Evolutionary conservation across 2,797 vertebrate species (phyloP), one percentile per base, ranked within the genome.

Genomic region (Chrysocyon brachyurus): DNA sequence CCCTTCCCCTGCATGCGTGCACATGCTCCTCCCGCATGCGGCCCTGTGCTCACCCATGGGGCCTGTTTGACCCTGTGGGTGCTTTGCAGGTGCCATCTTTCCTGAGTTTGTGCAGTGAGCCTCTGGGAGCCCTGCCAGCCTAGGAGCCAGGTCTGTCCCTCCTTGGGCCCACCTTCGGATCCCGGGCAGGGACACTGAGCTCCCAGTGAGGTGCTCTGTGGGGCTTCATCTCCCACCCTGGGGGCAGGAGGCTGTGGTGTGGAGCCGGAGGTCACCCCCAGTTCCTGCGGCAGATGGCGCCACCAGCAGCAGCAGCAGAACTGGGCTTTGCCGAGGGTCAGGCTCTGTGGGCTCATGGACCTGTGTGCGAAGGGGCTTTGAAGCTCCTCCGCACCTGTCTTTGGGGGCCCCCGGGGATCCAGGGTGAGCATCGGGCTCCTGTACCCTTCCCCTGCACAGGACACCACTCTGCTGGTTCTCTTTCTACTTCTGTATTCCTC

Each of bases 361-460:
- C 70, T 9, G 9, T 2, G 0, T 52, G 21, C 21, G 16, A 49
- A 59, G 54, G 14, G 12, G 82, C 22, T 54, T 89, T 26, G 6
- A 19, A 14, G 40, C 22, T 31, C 40, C 66, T 33, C 54, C 6
- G 31, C 2, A 6, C 21, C 49, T 8, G 36, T 36, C 28, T 68
- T 24, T 14, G 46, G 16, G 40, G 49, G 17, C 6, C 0, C 8
- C 17, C 54, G 82, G 52, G 5, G 64, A 33, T 21, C 8, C 0
- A 5, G 79, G 16, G 3, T n/a, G 17, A 54, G 36, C 14, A 14
- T 24, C 36, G 1, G 3, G 59, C 46, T 36, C 16, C 31, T 21
- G 14, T 0, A 1, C 17, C 8, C 24, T 40, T 26, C 2, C 46
- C 82, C 6, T 3, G 0, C 6, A 4, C 12, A 6, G 14, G 10